phyloP scores from a whole-genome alignment of 2,113 vertebrate species.

The Apistogramma diplotaenia region DNA sequence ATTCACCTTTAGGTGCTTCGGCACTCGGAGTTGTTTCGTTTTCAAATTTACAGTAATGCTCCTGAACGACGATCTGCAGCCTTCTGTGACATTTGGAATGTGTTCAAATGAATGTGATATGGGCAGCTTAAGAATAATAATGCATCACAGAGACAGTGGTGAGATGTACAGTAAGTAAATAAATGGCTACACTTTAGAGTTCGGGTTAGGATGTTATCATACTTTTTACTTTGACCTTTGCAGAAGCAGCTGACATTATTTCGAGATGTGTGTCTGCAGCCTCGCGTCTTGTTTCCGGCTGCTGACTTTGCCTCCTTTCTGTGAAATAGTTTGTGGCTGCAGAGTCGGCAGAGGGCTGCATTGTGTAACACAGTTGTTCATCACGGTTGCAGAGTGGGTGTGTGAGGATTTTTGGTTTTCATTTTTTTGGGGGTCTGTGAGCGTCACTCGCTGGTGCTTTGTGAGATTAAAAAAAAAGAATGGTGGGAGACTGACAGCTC shows the following conservation, averaged over 20 bases:
- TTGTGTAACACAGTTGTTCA: constrained; percentile 16
- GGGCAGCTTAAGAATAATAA: neutral
- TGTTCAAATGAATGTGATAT: neutral
- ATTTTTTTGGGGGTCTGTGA: constrained; percentile 23
- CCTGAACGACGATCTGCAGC: neutral
- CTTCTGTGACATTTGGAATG: neutral
- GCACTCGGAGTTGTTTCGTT: neutral
- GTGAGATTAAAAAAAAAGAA: constrained; percentile 59
- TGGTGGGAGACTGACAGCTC: constrained; percentile 68
- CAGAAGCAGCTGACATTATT: neutral
- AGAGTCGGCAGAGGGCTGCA: constrained; percentile 25
- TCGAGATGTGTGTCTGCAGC: neutral
- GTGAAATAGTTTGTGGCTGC: neutral
- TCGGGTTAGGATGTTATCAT: too few species aligned
- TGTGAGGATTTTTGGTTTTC: neutral
- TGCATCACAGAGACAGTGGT: neutral
- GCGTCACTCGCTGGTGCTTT: constrained; percentile 55
- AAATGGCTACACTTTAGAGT: too few species aligned
- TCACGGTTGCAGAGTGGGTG: constrained; percentile 17
- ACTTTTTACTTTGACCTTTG: neutral
- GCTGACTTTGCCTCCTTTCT: neutral
- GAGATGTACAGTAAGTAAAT: neutral
- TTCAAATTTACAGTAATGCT: neutral
- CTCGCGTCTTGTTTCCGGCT: neutral
- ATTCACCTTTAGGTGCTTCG: neutral